Evolutionary conservation across 2,113 vertebrate genomes (phyloP).

Genomic region (Suricata suricatta): DNA sequence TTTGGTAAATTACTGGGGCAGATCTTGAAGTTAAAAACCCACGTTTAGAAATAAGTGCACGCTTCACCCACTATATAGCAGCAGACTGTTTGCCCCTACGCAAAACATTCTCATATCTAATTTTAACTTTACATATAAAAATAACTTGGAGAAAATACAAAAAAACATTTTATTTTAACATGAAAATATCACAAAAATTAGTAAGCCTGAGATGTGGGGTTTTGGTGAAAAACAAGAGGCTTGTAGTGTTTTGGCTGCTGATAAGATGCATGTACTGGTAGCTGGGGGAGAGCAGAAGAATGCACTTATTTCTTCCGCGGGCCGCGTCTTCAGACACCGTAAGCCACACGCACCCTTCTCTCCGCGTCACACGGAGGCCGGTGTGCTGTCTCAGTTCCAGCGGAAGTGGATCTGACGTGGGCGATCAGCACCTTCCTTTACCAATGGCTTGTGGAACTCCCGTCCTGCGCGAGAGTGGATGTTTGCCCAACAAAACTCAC

Average conservation of each 20-base stretch:
- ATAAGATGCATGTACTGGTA: slow-evolving; percentile 97
- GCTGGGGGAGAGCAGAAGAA: slow-evolving; percentile 92
- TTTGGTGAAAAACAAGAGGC: slow-evolving; percentile 98
- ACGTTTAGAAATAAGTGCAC: slow-evolving; percentile 97
- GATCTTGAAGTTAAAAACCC: slow-evolving; percentile 93
- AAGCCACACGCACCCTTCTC: slow-evolving; percentile 90
- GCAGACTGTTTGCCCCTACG: slow-evolving; percentile 94
- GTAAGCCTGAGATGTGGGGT: slow-evolving; percentile 99
- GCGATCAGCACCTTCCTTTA: slow-evolving; percentile 98
- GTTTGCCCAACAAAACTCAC: slow-evolving; percentile 99
- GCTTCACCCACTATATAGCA: slow-evolving; percentile 94
- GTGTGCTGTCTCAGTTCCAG: slow-evolving; percentile 92
- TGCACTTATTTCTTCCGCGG: slow-evolving; percentile 92
- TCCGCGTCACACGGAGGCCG: slow-evolving; percentile 82
- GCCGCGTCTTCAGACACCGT: slow-evolving; percentile 88
- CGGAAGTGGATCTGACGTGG: slow-evolving; percentile 99
- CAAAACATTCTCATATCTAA: slow-evolving; percentile 97
- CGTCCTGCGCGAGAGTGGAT: slow-evolving; percentile 98
- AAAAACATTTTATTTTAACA: slow-evolving; percentile 97
- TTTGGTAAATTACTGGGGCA: slow-evolving; percentile 98
- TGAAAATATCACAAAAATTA: slow-evolving; percentile 99
- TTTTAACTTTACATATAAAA: slow-evolving; percentile 99
- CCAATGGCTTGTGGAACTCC: slow-evolving; percentile 99
- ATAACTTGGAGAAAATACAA: slow-evolving; percentile 98
- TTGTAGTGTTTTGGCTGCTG: slow-evolving; percentile 99